Base-by-base conservation (phyloP, 1,140 invertebrate species). In the Piezodorus guildinii region DNA sequence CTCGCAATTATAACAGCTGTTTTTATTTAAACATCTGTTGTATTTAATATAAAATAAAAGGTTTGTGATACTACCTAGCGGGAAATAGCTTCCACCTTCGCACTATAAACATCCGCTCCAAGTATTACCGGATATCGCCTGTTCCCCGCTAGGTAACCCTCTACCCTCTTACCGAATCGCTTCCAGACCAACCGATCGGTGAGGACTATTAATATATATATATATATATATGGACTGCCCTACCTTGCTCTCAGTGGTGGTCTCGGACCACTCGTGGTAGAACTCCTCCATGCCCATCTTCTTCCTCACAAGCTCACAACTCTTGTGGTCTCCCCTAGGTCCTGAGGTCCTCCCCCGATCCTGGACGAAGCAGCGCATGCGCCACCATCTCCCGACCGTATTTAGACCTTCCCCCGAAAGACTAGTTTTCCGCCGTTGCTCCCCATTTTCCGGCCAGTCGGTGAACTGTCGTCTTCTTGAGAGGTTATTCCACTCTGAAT, bases 241-340 rank as follows among this genome's bases (percentile, higher is more conserved):
- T 49, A 49, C 46, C 46, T 49, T 49, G 1, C 12, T 49, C 21
- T 5, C 16, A 1, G 46, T 49, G n/a, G 46, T 49, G 3, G 46
- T 49, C 46, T 49, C 46, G 6, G 46, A 49, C 46, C 46, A 49
- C 12, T 49, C 46, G 6, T 49, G n/a, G 46, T 19, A 49, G 46
- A 49, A 49, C 21, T 49, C 46, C 46, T 49, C 46, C 46, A 49
- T 49, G 46, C 46, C 46, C 46, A 49, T 49, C n/a, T 49, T 49
- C 5, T 19, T n/a, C 59, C 3, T 12, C 2, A 14, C 21, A 45
- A 8, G 9, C 17, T 17, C 45, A 15, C 61, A 27, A 25, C 61
- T 25, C 21, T 34, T 23, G 23, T 46, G 15, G n/a, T n/a, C 43
- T 19, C 25, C 16, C 21, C 3, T 49, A 14, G 23, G 49, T 15